These are phyloP conservation scores for Hesperophylax magnus DNA, from an alignment of 1,140 invertebrate species.

Conservation along the genomic window DNA sequence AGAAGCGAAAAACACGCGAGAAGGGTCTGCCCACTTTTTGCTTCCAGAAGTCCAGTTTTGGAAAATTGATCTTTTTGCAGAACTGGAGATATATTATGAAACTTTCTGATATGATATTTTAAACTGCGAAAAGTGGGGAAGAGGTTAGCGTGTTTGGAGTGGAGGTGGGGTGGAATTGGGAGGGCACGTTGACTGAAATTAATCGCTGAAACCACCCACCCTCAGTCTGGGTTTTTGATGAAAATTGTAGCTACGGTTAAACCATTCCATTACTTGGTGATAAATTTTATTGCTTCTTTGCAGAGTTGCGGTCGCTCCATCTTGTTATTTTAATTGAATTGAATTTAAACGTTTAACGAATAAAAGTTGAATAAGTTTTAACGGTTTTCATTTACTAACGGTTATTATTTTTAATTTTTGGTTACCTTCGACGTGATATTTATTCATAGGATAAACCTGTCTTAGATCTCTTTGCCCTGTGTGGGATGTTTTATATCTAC, in stretches of 20 bases:
- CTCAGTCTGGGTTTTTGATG: constrained; percentile 27
- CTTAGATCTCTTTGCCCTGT: too few relatives aligned
- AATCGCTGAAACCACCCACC: constrained; percentile 40
- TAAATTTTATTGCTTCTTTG: constrained; percentile 38
- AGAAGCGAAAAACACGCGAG: neutral
- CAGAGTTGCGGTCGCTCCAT: neutral
- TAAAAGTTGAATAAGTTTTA: too few relatives aligned
- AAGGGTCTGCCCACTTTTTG: constrained; percentile 49
- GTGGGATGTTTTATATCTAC: too few relatives aligned
- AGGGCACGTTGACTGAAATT: constrained; percentile 37
- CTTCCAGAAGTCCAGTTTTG: constrained; percentile 4
- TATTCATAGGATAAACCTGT: too few relatives aligned
- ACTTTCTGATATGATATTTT: constrained; percentile 47
- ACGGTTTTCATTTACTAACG: too few relatives aligned
- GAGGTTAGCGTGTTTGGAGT: neutral
- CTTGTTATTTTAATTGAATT: neutral
- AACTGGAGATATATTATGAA: constrained; percentile 47
- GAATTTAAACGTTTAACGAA: neutral
- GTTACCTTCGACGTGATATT: too few relatives aligned
- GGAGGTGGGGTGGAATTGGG: neutral
- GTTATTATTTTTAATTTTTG: too few relatives aligned
- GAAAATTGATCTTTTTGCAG: constrained; percentile 45
- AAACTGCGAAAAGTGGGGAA: neutral
- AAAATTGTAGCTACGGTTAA: constrained; percentile 41
- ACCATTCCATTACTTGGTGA: constrained; percentile 45